Evolutionary conservation across 1,140 invertebrate species (phyloP), one percentile per base, ranked within the genome.

Genomic region (Listronotus oregonensis): DNA sequence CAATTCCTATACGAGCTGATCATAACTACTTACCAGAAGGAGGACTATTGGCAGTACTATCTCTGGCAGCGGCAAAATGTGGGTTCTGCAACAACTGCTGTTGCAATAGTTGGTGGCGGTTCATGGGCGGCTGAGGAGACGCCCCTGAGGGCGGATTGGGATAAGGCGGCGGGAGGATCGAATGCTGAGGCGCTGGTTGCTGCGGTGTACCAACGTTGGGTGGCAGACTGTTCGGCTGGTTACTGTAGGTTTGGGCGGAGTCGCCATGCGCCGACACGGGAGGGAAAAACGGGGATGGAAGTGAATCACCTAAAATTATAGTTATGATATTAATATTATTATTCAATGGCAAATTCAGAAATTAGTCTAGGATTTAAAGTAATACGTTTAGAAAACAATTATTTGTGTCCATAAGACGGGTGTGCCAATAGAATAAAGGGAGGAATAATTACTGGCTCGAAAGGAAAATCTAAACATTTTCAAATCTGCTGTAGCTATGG

Each of bases 51-150:
- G 59, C 67, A 58, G 65, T 72, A 62, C 72, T 75, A 60, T 71
- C 73, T 14, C 61, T 58, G 40, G 70, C 72, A 61, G 74, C 74
- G 3, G 79, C 79, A 1, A 82, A 82, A 32, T 83, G 77, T 32
- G 82, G 82, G 72, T 85, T 84, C 73, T 84, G 82, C 60, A 82
- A 78, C 18, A 85, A 72, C 72, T 85, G 84, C 65, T 82, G 80
- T 59, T 84, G 83, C 8, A 85, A 79, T 75, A 85, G 79, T 34
- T 83, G 82, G 47, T 64, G 52, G 47, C 56, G 52, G 67, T 85
- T 84, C 55, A 87, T 59, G 11, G 71, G 67, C 61, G 72, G 71
- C 62, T 61, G 58, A 8, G 68, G 75, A 40, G 81, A 79, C 59
- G 79, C 80, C 52, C 79, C 77, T 71, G 80, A 80, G 34, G 71